Evolutionary conservation across 2,888 invertebrate species (phyloP).

Genomic region (Andrena flavipes): DNA sequence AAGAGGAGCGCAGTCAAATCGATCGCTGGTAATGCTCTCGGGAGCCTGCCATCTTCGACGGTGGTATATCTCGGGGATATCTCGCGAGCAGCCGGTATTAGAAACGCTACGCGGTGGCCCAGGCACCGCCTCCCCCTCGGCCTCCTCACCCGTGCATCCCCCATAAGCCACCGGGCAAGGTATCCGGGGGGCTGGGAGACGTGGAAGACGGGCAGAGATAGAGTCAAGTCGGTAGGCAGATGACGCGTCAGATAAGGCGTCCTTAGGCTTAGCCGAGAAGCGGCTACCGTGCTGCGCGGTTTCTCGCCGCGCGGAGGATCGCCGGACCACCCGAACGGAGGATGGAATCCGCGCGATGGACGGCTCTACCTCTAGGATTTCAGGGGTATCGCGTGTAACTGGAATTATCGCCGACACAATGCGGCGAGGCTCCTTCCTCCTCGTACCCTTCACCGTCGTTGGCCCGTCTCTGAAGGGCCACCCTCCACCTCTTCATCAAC

Average conservation of each 20-base stretch:
- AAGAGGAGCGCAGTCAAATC: conserved; percentile 49
- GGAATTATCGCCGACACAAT: conserved; percentile 84
- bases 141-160: neutral
- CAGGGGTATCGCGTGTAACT: conserved; percentile 79
- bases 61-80: conserved; percentile 63
- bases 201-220: conserved; percentile 68
- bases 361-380: conserved; percentile 80
- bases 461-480: conserved; percentile 27
- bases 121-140: neutral
- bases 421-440: conserved; percentile 63
- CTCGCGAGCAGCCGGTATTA: conserved; percentile 65
- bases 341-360: conserved; percentile 57
- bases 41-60: conserved; percentile 18
- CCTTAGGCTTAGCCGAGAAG: conserved; percentile 82
- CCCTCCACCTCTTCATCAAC: conserved; percentile 62
- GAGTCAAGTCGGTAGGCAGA: conserved; percentile 77
- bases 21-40: conserved; percentile 58
- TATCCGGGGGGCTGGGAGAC: conserved; percentile 36
- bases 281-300: conserved; percentile 83
- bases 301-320: conserved; percentile 71
- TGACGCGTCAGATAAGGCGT: conserved; percentile 78
- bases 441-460: conserved; percentile 28
- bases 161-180: conserved; percentile 4
- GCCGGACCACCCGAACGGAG: conserved; percentile 80
- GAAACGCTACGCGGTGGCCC: conserved; percentile 63